phyloP scores from a whole-genome alignment of 1,140 invertebrate genomes.

The Ericerus pela region DNA sequence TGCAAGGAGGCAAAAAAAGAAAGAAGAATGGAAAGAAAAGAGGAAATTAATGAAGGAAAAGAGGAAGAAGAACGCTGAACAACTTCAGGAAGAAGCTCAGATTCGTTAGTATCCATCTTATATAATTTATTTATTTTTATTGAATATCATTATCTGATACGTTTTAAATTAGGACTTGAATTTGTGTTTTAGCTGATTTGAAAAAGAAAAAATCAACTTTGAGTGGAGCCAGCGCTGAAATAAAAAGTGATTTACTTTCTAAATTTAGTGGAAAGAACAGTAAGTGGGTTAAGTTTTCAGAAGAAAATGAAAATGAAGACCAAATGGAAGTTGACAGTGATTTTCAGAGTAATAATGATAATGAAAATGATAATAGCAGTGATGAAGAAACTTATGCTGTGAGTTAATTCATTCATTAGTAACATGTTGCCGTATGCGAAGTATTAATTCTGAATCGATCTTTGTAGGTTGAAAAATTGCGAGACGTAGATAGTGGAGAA shows the following conservation, averaged over 20 bases:
- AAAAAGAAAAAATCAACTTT: too few species aligned
- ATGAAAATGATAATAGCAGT: not conserved
- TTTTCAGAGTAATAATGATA: not conserved
- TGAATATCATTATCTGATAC: too few species aligned
- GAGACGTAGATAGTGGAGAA: not conserved
- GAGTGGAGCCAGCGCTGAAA: too few species aligned
- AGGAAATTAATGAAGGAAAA: constrained; percentile 25
- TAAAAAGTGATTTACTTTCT: too few species aligned
- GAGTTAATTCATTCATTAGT: not conserved
- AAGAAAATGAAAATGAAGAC: too few species aligned
- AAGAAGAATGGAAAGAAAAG: constrained; percentile 19
- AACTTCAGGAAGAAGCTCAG: too few species aligned
- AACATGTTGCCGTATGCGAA: not conserved
- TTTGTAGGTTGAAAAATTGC: not conserved
- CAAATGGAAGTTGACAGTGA: constrained; percentile 1
- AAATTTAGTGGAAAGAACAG: too few species aligned
- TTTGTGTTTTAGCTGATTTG: too few species aligned
- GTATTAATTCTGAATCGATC: not conserved
- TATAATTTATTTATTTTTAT: too few species aligned
- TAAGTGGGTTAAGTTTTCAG: too few species aligned
- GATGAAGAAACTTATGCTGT: not conserved
- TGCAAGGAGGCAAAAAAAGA: constrained; percentile 43
- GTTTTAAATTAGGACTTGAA: too few species aligned
- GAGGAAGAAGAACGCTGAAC: constrained; percentile 20
- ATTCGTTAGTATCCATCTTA: too few species aligned